Base-by-base conservation (phyloP, 2,888 invertebrate species). In the Habrosyne pyritoides region DNA sequence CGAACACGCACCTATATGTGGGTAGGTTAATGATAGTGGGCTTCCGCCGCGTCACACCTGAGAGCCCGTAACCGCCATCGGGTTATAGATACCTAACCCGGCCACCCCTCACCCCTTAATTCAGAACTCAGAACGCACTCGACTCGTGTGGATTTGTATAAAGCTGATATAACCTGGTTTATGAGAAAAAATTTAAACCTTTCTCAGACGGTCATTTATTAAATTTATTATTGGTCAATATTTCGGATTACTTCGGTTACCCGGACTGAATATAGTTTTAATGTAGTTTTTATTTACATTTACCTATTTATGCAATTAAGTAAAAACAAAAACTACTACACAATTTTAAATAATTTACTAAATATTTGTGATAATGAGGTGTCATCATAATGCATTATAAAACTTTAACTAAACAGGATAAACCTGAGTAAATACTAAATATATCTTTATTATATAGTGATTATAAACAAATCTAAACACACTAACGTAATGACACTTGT, bases 41-140 rank as follows among this genome's bases (percentile, higher is more conserved):
- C 85, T 91, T 92, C 92, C 92, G 92, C 75, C 83, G 82, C 92
- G 93, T 93, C 93, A 93, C 93, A 93, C 93, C 93, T 93, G 93
- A 93, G 91, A 83, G 91, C 84, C 62, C 80, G 75, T 89, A 93
- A 93, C 93, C 93, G 93, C 84, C 93, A 84, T 83, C 87, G 87
- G 83, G 84, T 81, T 86, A 86, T 87, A 83, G 88, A 86, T 88
- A 87, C 89, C 84, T 77, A 81, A 77, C 70, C 80, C 42, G 14
- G 24, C 42, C 71, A 83, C 84, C 90, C 88, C 87, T 77, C 76
- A 81, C 82, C 86, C 84, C 85, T 88, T 89, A 87, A 86, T 86
- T 79, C 86, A 79, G 73, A 77, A 80, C 78, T 76, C 67, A 71
- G 42, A 72, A 82, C 82, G 82, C 82, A 79, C 73, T 77, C 65